phyloP scores from a whole-genome alignment of 1,140 invertebrate species.

The Leptinotarsa lineolata region DNA sequence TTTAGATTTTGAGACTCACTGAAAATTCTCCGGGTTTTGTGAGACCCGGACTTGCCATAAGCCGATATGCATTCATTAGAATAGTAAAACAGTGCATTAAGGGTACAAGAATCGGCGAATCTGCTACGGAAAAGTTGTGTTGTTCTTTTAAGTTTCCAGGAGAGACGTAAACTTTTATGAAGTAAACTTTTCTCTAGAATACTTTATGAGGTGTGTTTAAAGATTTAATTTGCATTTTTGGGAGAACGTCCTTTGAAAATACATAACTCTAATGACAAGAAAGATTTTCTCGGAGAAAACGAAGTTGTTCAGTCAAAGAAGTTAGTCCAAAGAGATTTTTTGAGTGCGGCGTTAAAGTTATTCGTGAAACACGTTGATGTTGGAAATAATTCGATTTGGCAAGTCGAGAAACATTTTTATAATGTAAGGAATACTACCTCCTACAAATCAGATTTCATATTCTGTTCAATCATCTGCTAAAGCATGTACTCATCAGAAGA shows the following conservation, averaged over 20 bases:
- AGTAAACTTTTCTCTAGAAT: slow-evolving; percentile 36
- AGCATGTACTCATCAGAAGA: too few relatives aligned
- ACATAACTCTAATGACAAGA: slow-evolving; percentile 21
- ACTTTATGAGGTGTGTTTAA: slow-evolving; percentile 42
- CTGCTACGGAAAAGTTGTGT: slow-evolving; percentile 40
- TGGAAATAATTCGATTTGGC: too few relatives aligned
- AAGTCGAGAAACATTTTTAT: too few relatives aligned
- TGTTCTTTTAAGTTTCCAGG: slow-evolving; percentile 44
- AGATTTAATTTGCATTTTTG: slow-evolving; percentile 42
- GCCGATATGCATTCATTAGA: slow-evolving; percentile 49
- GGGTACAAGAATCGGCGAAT: slow-evolving; percentile 41
- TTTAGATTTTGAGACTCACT: slow-evolving; percentile 28
- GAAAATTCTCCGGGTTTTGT: slow-evolving; percentile 25
- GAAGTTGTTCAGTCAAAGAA: slow-evolving; percentile 6
- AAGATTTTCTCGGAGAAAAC: slow-evolving; percentile 19
- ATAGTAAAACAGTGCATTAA: slow-evolving; percentile 46
- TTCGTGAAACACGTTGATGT: background rate
- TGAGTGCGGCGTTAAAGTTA: background rate
- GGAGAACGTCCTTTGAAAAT: slow-evolving; percentile 23
- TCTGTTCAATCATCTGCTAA: too few relatives aligned
- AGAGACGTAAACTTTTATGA: slow-evolving; percentile 43
- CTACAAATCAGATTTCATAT: too few relatives aligned
- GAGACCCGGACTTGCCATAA: slow-evolving; percentile 33
- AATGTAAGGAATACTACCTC: too few relatives aligned
- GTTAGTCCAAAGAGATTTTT: background rate